Evolutionary conservation across 2,888 invertebrate species (phyloP).

Genomic region (Lithophane semibrunnea): DNA sequence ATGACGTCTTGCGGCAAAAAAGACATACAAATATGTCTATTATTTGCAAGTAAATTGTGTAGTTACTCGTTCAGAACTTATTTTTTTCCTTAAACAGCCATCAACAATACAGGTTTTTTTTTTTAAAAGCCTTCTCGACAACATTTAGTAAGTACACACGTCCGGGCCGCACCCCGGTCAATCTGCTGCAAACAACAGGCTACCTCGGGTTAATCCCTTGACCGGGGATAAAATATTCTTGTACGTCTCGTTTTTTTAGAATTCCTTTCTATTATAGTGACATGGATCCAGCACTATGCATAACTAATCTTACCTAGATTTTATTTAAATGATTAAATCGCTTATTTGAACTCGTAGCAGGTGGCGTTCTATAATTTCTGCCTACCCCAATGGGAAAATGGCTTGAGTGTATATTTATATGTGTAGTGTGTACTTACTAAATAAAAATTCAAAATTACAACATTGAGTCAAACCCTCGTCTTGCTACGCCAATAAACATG

Average conservation of each 20-base stretch:
- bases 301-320: not conserved
- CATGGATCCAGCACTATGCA: not conserved
- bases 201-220: not conserved
- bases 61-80: not conserved
- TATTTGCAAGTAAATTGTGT: not conserved
- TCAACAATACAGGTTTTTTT: too few relatives aligned
- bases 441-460: slow-evolving; percentile 31
- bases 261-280: not conserved
- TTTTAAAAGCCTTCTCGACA: not conserved
- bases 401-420: not conserved
- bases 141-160: not conserved
- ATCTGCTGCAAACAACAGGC: not conserved
- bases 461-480: slow-evolving; percentile 42
- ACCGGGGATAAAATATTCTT: not conserved
- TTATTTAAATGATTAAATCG: not conserved
- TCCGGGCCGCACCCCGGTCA: not conserved
- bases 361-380: too few relatives aligned
- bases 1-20: not conserved
- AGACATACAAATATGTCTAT: not conserved
- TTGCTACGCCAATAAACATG: slow-evolving; percentile 53
- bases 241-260: not conserved
- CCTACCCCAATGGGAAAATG: too few relatives aligned
- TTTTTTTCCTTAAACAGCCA: not conserved
- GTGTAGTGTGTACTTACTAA: not conserved
- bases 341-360: too few relatives aligned